phyloP scores from a whole-genome alignment of 2,797 vertebrate genomes.

The Astyanax mexicanus region DNA sequence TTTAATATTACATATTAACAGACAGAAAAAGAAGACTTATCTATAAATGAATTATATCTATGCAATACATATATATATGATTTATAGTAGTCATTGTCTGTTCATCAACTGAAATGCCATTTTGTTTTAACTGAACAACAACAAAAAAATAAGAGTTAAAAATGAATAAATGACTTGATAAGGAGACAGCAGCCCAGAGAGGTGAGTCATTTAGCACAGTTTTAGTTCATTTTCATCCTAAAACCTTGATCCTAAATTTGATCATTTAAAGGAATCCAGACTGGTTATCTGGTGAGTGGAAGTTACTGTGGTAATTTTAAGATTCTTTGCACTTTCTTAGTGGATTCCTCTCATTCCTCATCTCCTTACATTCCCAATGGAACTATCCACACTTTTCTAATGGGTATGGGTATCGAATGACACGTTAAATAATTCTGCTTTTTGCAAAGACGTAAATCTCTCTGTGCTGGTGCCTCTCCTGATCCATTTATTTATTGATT shows the following conservation, averaged over 20 bases:
- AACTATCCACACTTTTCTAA: neutral
- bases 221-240: no score
- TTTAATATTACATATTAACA: slow-evolving; percentile 60
- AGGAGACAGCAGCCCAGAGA: slow-evolving; percentile 76
- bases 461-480: slow-evolving; percentile 79
- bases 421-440: slow-evolving; percentile 8
- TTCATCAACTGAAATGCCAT: slow-evolving; percentile 74
- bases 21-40: slow-evolving; percentile 63
- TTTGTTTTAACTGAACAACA: slow-evolving; percentile 76
- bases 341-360: neutral
- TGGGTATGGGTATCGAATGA: slow-evolving; percentile 11
- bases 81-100: slow-evolving; percentile 59
- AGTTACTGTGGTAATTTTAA: neutral
- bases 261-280: no score
- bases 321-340: neutral
- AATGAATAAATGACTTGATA: slow-evolving; percentile 78
- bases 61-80: slow-evolving; percentile 58
- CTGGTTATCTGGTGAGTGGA: neutral
- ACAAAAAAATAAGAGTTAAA: slow-evolving; percentile 69
- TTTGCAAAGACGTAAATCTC: slow-evolving; percentile 52
- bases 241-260: no score
- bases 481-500: slow-evolving; percentile 82
- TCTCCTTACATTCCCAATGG: neutral
- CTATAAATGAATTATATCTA: slow-evolving; percentile 52
- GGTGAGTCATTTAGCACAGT: no score